A percentile compares a stretch with the other conserved stretches of the same genome.
These are phyloP conservation scores for Sceloporus tristichus DNA, from an alignment of 2,113 vertebrate genomes.

Conservation along the genomic window DNA sequence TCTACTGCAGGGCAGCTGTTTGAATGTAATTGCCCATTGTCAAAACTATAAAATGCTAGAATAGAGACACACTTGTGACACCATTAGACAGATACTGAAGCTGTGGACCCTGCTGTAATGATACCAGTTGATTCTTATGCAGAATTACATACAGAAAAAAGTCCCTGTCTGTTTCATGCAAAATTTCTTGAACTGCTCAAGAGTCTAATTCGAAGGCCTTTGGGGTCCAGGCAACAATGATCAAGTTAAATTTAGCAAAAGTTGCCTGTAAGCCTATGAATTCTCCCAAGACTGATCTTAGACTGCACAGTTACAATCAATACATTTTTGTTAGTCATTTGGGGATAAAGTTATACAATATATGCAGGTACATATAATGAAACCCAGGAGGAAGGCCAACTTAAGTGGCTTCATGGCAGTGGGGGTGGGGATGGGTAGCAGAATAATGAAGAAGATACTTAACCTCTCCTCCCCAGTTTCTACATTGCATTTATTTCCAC, in stretches of 20 bases:
- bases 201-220: neutral
- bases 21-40: constrained; percentile 23
- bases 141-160: neutral
- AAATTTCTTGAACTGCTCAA: neutral
- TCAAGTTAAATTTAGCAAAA: neutral
- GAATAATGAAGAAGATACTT: neutral
- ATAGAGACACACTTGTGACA: constrained; percentile 23
- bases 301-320: neutral
- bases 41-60: constrained; percentile 25
- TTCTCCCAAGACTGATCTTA: neutral
- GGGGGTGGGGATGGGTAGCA: neutral
- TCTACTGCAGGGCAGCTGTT: constrained; percentile 13
- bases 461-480: neutral
- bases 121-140: constrained; percentile 1
- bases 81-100: constrained; percentile 11
- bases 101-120: constrained; percentile 1
- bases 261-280: neutral
- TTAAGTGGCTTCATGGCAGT: neutral
- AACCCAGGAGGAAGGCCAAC: neutral
- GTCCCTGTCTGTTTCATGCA: neutral
- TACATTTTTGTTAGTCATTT: neutral
- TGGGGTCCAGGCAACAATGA: neutral
- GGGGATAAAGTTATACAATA: neutral
- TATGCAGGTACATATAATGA: neutral
- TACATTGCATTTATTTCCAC: neutral